These are phyloP conservation scores for Strigops habroptila DNA, from an alignment of 2,113 vertebrate species.

Conservation along the genomic window DNA sequence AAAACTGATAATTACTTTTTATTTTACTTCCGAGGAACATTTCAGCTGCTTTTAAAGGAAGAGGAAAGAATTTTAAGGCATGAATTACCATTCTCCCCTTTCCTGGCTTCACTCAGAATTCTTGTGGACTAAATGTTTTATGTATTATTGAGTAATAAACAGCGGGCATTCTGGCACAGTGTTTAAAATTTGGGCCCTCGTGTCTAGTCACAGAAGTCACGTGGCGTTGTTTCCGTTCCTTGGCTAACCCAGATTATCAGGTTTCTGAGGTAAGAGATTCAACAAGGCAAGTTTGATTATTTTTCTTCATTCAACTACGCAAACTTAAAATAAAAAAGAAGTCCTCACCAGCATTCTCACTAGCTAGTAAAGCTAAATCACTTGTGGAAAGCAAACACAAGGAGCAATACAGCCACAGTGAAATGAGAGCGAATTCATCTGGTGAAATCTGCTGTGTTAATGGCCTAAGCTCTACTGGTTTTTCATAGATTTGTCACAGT, in stretches of 20 bases:
- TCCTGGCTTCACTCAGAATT: not conserved
- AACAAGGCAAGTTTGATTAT: conserved; percentile 5
- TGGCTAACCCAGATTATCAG: not conserved
- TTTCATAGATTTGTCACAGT: not conserved
- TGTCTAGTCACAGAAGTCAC: not conserved
- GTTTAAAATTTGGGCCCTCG: not conserved
- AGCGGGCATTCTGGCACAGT: not conserved
- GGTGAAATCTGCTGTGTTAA: not conserved
- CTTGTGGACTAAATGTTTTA: not conserved
- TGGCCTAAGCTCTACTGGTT: not conserved
- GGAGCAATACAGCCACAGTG: not conserved
- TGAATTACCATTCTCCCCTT: not conserved
- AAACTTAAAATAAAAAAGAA: not conserved
- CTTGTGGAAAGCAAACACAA: not conserved
- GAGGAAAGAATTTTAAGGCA: not conserved
- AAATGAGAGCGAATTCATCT: not conserved
- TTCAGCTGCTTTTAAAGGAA: not conserved
- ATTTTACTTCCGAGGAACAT: not conserved
- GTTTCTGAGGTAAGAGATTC: conserved; percentile 18
- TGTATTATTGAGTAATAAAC: not conserved
- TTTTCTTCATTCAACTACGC: not conserved
- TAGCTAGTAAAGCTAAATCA: not conserved
- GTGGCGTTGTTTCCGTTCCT: not conserved
- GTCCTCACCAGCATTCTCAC: not conserved
- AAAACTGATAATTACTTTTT: not conserved